Evolutionary conservation across 2,888 invertebrate species (phyloP).

Genomic region (Chorisops tibialis): DNA sequence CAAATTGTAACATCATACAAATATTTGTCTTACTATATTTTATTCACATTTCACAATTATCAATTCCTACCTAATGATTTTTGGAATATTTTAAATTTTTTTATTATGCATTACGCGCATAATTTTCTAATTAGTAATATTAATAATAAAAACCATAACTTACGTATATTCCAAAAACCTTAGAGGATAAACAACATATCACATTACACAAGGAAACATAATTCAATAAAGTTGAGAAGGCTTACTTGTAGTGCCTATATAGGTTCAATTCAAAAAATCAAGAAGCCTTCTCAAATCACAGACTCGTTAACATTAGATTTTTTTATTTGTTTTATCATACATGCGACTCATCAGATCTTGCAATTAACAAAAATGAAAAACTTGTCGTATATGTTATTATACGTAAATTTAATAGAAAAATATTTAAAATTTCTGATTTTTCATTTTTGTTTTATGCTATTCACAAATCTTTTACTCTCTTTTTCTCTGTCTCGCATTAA

Average conservation of each 20-base stretch:
- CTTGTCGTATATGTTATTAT: neutral
- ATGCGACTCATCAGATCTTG: neutral
- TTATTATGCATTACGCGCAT: neutral
- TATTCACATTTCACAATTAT: constrained; percentile 15
- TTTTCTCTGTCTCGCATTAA: neutral
- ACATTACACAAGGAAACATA: constrained; percentile 26
- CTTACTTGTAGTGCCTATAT: constrained; percentile 21
- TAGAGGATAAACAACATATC: constrained; percentile 22
- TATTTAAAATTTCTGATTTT: too few relatives aligned
- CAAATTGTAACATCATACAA: constrained; percentile 36
- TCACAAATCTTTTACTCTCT: too few relatives aligned
- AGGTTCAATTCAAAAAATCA: constrained; percentile 14
- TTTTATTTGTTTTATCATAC: neutral
- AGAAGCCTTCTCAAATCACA: constrained; percentile 35
- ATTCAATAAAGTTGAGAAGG: constrained; percentile 27
- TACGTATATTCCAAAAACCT: constrained; percentile 19
- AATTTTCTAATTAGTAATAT: neutral
- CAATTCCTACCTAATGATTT: neutral
- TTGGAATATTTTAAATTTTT: constrained; percentile 16
- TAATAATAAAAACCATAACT: neutral
- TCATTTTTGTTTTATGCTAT: too few relatives aligned
- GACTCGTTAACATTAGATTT: constrained; percentile 30
- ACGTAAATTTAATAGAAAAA: too few relatives aligned
- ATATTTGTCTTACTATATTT: constrained; percentile 7
- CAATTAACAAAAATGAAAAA: constrained; percentile 22